phyloP scores from a whole-genome alignment of 1,140 invertebrate species.

The Bombus pyrosoma region DNA sequence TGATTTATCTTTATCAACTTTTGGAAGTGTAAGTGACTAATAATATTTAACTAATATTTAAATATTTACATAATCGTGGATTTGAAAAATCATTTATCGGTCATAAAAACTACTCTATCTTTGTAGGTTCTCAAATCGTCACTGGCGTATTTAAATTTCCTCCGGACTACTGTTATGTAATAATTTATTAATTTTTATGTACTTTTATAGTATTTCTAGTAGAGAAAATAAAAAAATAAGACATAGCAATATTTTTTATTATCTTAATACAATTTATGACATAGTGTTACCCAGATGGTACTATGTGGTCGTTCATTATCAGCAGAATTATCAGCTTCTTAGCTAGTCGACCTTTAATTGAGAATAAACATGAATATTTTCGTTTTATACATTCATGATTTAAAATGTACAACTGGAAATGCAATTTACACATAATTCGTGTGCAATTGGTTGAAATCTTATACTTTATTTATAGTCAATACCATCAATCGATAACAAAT shows the following conservation, averaged over 20 bases:
- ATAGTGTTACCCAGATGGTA: no score
- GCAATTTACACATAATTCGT: neutral
- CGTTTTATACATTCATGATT: no score
- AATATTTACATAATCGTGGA: neutral
- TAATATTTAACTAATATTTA: neutral
- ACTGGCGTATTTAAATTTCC: constrained; percentile 53
- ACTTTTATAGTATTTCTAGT: neutral
- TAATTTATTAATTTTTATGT: neutral
- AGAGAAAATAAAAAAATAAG: neutral
- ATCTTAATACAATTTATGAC: no score
- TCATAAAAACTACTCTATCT: neutral
- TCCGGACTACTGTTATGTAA: constrained; percentile 44
- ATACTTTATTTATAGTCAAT: neutral
- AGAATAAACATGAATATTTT: no score
- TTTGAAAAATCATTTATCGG: neutral
- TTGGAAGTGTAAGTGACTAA: constrained; percentile 54
- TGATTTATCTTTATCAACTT: constrained; percentile 62
- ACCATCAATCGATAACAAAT: neutral
- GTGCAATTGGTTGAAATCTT: no score
- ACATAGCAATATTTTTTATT: neutral
- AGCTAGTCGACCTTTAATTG: no score
- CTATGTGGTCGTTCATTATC: no score
- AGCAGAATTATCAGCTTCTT: no score
- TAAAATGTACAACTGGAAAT: no score
- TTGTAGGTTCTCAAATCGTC: constrained; percentile 59